Evolutionary conservation across 2,113 vertebrate species (phyloP).

Genomic region (Otolemur garnettii): DNA sequence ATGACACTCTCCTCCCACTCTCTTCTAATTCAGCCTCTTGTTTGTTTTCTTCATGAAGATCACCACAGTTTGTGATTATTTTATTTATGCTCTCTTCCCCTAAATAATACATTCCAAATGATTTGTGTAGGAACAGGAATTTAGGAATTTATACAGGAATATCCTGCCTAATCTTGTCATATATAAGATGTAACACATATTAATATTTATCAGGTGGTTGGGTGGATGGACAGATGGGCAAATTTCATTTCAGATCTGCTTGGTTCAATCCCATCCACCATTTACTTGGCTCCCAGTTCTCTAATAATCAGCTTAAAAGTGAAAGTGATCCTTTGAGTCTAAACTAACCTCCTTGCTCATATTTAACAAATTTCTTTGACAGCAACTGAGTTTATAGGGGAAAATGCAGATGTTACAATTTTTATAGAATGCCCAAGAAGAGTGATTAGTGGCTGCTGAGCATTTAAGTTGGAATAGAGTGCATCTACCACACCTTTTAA

Average conservation of each 20-base stretch:
- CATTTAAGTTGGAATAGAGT: neutral
- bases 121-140: neutral
- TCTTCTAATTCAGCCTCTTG: neutral
- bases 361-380: neutral
- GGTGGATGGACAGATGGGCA: neutral
- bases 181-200: neutral
- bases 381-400: neutral
- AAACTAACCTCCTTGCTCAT: neutral
- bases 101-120: neutral
- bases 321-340: slow-evolving; percentile 1
- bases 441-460: neutral
- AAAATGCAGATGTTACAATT: neutral
- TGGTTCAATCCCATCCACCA: neutral
- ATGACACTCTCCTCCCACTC: neutral
- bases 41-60: slow-evolving; percentile 8
- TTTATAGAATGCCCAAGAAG: slow-evolving; percentile 17
- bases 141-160: neutral
- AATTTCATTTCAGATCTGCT: neutral
- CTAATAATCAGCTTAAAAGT: slow-evolving; percentile 20
- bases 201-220: neutral
- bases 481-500: neutral
- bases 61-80: neutral
- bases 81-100: slow-evolving; percentile 15
- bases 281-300: neutral
- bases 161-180: neutral